A percentile compares a stretch with the other conserved stretches of the same genome.
Evolutionary conservation across 1,140 invertebrate genomes (phyloP).

Genomic region (Lutraria rhynchaena): DNA sequence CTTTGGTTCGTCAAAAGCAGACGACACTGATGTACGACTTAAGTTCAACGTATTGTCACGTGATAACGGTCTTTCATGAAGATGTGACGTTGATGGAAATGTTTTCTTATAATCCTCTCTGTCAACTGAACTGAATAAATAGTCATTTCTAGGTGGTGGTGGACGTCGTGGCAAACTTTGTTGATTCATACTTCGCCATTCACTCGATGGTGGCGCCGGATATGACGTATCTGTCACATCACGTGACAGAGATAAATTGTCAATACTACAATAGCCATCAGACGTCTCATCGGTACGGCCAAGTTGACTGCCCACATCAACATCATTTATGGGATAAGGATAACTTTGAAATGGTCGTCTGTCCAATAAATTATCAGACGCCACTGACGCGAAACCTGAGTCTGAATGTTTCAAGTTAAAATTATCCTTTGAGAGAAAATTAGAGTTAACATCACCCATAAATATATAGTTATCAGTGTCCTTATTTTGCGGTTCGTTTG

Average conservation of each 20-base stretch:
- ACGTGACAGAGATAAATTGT: constrained; percentile 50
- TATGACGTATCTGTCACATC: constrained; percentile 23
- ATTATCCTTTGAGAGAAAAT: constrained; percentile 31
- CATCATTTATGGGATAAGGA: constrained; percentile 18
- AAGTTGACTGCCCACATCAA: not conserved
- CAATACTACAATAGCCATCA: constrained; percentile 57
- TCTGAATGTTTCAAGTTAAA: constrained; percentile 21
- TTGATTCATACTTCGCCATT: constrained; percentile 24
- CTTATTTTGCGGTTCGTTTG: constrained; percentile 24
- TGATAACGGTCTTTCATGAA: not conserved
- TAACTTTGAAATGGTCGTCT: constrained; percentile 12
- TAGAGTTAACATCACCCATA: constrained; percentile 55
- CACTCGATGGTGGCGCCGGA: constrained; percentile 39
- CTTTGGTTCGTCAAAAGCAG: constrained; percentile 17
- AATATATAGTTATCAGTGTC: constrained; percentile 49
- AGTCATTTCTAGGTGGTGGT: constrained; percentile 28
- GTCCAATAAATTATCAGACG: constrained; percentile 46
- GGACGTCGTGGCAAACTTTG: constrained; percentile 34
- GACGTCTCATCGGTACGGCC: constrained; percentile 45
- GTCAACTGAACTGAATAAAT: constrained; percentile 39
- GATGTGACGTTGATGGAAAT: not conserved
- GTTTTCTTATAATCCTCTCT: constrained; percentile 26
- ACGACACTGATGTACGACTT: not conserved
- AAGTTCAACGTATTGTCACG: constrained; percentile 25
- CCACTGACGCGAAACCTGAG: constrained; percentile 30